A percentile compares a stretch with the other conserved stretches of the same genome.
Conservation (phyloP, 1,140 invertebrate genomes). For the Cataglyphis hispanica region DNA sequence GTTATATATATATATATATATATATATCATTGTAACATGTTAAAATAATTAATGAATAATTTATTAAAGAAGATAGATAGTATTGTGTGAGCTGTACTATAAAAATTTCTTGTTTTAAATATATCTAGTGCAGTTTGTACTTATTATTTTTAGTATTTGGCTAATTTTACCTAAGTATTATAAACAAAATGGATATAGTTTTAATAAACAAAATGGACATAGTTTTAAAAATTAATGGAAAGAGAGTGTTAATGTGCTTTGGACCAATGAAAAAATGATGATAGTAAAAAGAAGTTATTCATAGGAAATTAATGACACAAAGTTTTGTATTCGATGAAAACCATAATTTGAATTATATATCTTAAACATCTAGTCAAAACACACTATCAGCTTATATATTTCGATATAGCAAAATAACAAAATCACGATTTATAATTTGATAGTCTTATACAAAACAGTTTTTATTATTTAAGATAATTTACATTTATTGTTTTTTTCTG, state of each 20-base stretch:
- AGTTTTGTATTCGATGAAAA: constrained; percentile 60
- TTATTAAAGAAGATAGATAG: not conserved
- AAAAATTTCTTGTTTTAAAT: not conserved
- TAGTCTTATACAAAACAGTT: constrained; percentile 37
- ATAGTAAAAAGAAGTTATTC: constrained; percentile 50
- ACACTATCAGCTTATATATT: constrained; percentile 54
- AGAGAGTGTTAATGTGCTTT: constrained; percentile 55
- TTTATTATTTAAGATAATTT: constrained; percentile 33
- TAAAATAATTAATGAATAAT: constrained; percentile 29
- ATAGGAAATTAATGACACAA: constrained; percentile 54
- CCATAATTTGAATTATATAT: constrained; percentile 56
- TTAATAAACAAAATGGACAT: constrained; percentile 54
- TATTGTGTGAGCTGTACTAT: not conserved
- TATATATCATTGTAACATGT: constrained; percentile 13
- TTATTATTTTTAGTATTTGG: constrained; percentile 53
- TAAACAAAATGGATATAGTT: constrained; percentile 51
- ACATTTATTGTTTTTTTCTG: not conserved
- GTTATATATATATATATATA: constrained; percentile 1
- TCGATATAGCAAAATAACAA: constrained; percentile 24
- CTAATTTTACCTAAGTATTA: constrained; percentile 50
- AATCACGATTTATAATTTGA: constrained; percentile 30
- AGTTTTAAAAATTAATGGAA: constrained; percentile 54
- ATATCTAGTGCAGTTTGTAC: constrained; percentile 27
- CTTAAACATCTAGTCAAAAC: constrained; percentile 77
- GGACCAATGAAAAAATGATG: constrained; percentile 76